Percentiles rank a stretch among this genome's conserved stretches.
Evolutionary conservation across 2,888 invertebrate genomes (phyloP).

Genomic region (Drepanosiphum platanoidis): DNA sequence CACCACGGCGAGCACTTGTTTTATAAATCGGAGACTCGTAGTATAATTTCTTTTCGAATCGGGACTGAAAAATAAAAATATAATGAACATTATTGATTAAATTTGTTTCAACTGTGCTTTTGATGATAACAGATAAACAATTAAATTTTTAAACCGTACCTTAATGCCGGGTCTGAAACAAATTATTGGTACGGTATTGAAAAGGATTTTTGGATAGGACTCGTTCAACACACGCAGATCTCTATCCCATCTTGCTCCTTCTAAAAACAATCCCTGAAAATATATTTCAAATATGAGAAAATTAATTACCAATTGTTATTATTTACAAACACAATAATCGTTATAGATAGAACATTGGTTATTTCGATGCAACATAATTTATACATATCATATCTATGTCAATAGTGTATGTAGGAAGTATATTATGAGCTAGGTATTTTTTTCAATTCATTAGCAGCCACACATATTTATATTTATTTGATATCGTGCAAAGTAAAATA

Average conservation of each 20-base stretch:
- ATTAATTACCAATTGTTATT: no score
- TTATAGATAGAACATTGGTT: no score
- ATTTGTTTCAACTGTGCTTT: neutral
- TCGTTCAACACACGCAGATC: conserved; percentile 76
- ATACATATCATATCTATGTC: no score
- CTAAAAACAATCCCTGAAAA: conserved; percentile 82
- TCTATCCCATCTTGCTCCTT: conserved; percentile 89
- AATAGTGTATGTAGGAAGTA: no score
- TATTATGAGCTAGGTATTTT: no score
- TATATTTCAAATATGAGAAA: neutral
- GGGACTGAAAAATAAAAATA: conserved; percentile 68
- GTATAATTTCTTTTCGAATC: conserved; percentile 73
- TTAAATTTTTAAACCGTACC: conserved; percentile 63
- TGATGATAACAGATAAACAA: neutral
- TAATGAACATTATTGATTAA: neutral
- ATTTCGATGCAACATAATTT: no score
- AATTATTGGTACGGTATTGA: conserved; percentile 81
- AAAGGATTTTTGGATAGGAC: conserved; percentile 83
- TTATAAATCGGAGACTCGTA: conserved; percentile 74
- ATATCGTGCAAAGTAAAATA: neutral
- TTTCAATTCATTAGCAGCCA: no score
- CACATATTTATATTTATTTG: no score
- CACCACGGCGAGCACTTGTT: conserved; percentile 86
- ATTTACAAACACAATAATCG: no score
- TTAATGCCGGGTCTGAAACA: conserved; percentile 83